These are phyloP conservation scores for Anas capensis DNA, from an alignment of 2,797 vertebrate species.

Conservation along the genomic window DNA sequence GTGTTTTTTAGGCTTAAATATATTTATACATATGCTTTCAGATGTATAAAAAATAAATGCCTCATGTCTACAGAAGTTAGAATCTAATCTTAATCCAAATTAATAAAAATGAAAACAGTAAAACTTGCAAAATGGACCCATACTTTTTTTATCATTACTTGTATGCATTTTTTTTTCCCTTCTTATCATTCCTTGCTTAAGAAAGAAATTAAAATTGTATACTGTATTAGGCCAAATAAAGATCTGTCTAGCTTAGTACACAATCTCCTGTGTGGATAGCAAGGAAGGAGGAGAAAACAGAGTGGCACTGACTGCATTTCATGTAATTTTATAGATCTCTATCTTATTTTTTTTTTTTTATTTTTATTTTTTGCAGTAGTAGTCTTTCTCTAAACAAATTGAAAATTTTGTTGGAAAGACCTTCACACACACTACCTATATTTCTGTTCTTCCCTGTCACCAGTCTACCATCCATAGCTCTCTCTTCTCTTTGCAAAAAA, in stretches of 20 bases:
- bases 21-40: background rate
- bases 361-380: background rate
- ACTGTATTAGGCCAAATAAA: background rate
- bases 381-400: background rate
- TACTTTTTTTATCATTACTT: background rate
- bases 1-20: background rate
- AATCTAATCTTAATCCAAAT: background rate
- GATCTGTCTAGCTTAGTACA: background rate
- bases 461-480: background rate
- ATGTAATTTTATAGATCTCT: background rate
- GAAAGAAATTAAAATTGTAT: background rate
- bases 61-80: background rate
- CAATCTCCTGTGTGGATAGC: background rate
- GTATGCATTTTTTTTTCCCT: background rate
- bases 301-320: fast-evolving
- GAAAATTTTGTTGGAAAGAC: background rate
- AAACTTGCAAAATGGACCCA: background rate
- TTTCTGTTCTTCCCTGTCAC: background rate
- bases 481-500: background rate
- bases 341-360: background rate
- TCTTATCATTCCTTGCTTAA: background rate
- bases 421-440: background rate
- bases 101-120: background rate
- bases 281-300: background rate
- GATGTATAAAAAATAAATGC: background rate